These are phyloP conservation scores for Herpetotheres cachinnans DNA, from an alignment of 2,113 vertebrate genomes.

Conservation along the genomic window DNA sequence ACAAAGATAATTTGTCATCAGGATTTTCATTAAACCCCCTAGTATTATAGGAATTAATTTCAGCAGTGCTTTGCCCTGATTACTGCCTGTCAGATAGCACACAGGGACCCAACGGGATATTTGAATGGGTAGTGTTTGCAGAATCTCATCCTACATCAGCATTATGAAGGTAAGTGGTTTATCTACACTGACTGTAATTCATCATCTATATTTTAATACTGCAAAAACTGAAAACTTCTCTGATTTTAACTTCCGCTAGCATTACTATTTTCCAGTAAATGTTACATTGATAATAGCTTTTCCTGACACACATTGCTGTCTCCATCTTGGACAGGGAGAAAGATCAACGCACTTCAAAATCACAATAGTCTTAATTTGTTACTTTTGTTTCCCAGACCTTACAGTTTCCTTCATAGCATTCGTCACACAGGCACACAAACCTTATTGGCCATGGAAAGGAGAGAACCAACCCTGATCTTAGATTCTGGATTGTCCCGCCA, in stretches of 20 bases:
- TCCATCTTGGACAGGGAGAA: neutral
- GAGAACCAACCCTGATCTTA: neutral
- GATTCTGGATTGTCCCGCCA: neutral
- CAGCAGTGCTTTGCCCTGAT: constrained; percentile 15
- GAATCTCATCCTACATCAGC: constrained; percentile 7
- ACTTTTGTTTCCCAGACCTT: neutral
- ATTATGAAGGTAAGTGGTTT: neutral
- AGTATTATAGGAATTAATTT: constrained; percentile 41
- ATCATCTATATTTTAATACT: neutral
- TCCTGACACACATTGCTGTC: neutral
- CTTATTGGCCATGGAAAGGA: neutral
- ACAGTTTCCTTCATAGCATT: neutral
- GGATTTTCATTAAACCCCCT: constrained; percentile 32
- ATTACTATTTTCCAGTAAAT: neutral
- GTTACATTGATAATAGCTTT: neutral
- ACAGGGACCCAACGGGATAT: neutral
- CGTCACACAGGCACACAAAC: neutral
- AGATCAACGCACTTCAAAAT: neutral
- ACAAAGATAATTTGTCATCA: constrained; percentile 56
- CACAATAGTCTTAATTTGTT: neutral
- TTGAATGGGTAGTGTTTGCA: neutral
- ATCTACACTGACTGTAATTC: constrained; percentile 3
- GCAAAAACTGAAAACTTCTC: neutral
- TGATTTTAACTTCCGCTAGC: neutral
- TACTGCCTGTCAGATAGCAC: constrained; percentile 20